Percentiles rank a stretch among this genome's conserved stretches.
These are phyloP conservation scores for Sebastes ruberrimus DNA, from an alignment of 2,797 vertebrate species.

Conservation along the genomic window DNA sequence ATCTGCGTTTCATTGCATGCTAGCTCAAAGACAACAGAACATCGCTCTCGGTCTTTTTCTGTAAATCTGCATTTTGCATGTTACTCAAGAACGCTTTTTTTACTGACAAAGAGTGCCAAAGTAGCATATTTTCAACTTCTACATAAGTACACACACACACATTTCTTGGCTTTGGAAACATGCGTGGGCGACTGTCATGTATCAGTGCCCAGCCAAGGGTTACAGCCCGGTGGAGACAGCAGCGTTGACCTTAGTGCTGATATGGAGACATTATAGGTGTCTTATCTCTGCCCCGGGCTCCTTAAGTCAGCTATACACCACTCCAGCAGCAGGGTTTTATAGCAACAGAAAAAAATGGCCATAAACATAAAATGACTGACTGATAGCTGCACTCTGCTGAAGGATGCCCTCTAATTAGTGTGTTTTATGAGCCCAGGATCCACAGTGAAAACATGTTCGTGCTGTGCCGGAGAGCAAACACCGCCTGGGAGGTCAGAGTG, in stretches of 20 bases:
- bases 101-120: background rate
- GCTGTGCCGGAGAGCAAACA: constrained; percentile 56
- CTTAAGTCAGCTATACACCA: constrained; percentile 46
- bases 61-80: constrained; percentile 19
- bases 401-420: constrained; percentile 76
- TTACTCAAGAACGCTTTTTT: constrained; percentile 17
- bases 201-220: constrained; percentile 62
- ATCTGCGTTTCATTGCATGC: constrained; percentile 19
- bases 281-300: constrained; percentile 65
- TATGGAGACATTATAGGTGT: constrained; percentile 55
- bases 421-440: constrained; percentile 73
- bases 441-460: constrained; percentile 69
- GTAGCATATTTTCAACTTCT: background rate
- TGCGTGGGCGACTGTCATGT: constrained; percentile 53
- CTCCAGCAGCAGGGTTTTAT: constrained; percentile 56
- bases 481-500: constrained; percentile 68
- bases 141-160: constrained; percentile 4
- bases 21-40: constrained; percentile 10
- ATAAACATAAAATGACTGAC: constrained; percentile 76
- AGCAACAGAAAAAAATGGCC: constrained; percentile 58
- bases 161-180: constrained; percentile 25
- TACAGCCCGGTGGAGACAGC: constrained; percentile 53
- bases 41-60: background rate
- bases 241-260: constrained; percentile 51
- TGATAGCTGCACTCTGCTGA: constrained; percentile 74